These are phyloP conservation scores for Mallotus villosus DNA, from an alignment of 2,797 vertebrate species.

Conservation along the genomic window DNA sequence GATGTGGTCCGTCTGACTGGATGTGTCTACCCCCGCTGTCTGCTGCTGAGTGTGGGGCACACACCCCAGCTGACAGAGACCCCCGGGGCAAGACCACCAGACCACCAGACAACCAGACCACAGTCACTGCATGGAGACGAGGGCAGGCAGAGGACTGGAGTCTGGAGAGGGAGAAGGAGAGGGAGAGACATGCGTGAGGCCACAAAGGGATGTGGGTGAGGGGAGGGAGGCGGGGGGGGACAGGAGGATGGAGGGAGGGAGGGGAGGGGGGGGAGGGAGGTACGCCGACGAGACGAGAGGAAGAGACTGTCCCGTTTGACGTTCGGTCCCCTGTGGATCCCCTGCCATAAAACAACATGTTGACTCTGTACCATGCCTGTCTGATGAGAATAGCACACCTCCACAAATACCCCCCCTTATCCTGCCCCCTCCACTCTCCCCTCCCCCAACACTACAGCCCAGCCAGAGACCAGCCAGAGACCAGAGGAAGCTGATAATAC, in stretches of 20 bases:
- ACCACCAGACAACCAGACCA: too few species aligned
- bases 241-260: background rate
- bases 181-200: slow-evolving; percentile 31
- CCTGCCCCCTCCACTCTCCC: too few species aligned
- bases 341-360: slow-evolving; percentile 74
- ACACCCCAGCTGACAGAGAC: too few species aligned
- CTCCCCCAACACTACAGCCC: too few species aligned
- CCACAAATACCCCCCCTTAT: slow-evolving; percentile 49
- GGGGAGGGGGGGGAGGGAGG: slow-evolving; percentile 55
- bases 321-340: slow-evolving; percentile 59
- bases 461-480: too few species aligned
- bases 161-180: background rate
- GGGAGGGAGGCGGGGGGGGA: slow-evolving; percentile 32
- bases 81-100: too few species aligned
- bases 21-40: slow-evolving; percentile 30
- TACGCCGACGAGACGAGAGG: slow-evolving; percentile 60
- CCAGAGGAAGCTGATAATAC: too few species aligned
- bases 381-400: slow-evolving; percentile 78
- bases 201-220: slow-evolving; percentile 41
- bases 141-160: background rate
- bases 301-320: slow-evolving; percentile 65
- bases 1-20: slow-evolving; percentile 22
- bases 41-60: too few species aligned
- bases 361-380: slow-evolving; percentile 66
- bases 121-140: background rate